Percentiles rank a stretch among this genome's conserved stretches.
These are phyloP conservation scores for Arenicola marina DNA, from an alignment of 2,888 invertebrate species.

Conservation along the genomic window DNA sequence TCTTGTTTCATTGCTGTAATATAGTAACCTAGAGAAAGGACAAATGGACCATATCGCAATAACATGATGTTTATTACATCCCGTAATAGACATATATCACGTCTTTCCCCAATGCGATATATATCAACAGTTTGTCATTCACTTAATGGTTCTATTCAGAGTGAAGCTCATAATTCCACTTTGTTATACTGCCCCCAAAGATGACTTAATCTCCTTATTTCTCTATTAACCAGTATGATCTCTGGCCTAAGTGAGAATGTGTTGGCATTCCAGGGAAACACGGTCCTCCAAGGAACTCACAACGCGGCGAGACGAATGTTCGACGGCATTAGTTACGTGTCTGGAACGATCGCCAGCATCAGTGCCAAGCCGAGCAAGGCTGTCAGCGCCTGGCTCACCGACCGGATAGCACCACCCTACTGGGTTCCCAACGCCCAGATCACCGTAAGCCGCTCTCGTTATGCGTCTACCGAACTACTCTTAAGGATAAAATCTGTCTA, in stretches of 20 bases:
- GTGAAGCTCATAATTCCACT: background rate
- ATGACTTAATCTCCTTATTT: background rate
- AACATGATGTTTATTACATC: too few relatives aligned
- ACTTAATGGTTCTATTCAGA: too few relatives aligned
- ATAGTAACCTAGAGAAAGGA: too few relatives aligned
- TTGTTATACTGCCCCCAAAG: background rate
- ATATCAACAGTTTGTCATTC: too few relatives aligned
- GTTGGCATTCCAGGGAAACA: constrained; percentile 44
- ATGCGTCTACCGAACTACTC: too few relatives aligned
- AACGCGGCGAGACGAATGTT: constrained; percentile 71
- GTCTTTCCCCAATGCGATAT: too few relatives aligned
- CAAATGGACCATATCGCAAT: too few relatives aligned
- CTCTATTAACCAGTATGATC: background rate
- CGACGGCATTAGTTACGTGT: constrained; percentile 70
- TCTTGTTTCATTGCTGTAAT: too few relatives aligned
- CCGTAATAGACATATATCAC: too few relatives aligned
- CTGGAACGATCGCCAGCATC: constrained; percentile 70
- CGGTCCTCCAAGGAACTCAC: constrained; percentile 60
- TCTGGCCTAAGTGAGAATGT: too few relatives aligned
- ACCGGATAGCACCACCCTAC: constrained; percentile 77
- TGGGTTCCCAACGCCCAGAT: constrained; percentile 81
- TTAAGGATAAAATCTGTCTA: too few relatives aligned
- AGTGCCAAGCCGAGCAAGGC: constrained; percentile 75
- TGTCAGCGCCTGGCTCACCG: constrained; percentile 75
- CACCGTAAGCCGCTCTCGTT: constrained; percentile 69